Base-by-base conservation (phyloP, 2,113 vertebrate species). In the Forbesichthys agassizii region DNA sequence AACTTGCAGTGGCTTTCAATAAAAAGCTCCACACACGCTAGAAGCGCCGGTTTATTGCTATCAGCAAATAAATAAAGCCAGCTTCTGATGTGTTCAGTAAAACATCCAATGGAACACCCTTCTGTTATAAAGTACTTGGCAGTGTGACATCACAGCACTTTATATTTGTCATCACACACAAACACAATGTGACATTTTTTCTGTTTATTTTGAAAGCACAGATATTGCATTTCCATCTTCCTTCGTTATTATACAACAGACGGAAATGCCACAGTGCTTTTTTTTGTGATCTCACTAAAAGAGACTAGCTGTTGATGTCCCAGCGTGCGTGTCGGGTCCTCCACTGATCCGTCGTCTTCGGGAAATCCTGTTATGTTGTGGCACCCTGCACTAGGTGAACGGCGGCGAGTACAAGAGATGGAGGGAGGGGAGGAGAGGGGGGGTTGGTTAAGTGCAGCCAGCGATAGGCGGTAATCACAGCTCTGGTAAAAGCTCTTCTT, bases 401-500 rank as follows among this genome's bases (percentile, higher is more conserved):
- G 87, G 87, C 83, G 86, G 85, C 75, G 11, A 52, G 62, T 49
- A 4, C 48, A n/a, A 63, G 18, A 14, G 64, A 64, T 11, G 10
- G 12, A 65, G 13, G n/a, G 49, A 53, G n/a, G 4, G 80, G 79
- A 77, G 75, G 68, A 68, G 66, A 77, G 74, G 71, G 85, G 81
- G 84, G 80, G 89, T 74, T 90, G 87, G 88, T 89, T 91, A 91
- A 91, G 88, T 91, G 90, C 87, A 87, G 69, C 71, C 83, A 87
- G 74, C 85, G 87, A 89, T 86, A 62, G 82, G 84, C 88, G 74
- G 84, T 91, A 91, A 90, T 91, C 88, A 90, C 86, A 90, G 88
- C 81, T 82, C 84, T 88, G 88, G 88, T 89, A 88, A 91, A 89
- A 89, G 88, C 90, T 84, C 90, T 89, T 74, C 78, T 90, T 79